Percentiles rank a stretch among this genome's conserved stretches.
Evolutionary conservation across 2,797 vertebrate genomes (phyloP).

Genomic region (Loriculus beryllinus): DNA sequence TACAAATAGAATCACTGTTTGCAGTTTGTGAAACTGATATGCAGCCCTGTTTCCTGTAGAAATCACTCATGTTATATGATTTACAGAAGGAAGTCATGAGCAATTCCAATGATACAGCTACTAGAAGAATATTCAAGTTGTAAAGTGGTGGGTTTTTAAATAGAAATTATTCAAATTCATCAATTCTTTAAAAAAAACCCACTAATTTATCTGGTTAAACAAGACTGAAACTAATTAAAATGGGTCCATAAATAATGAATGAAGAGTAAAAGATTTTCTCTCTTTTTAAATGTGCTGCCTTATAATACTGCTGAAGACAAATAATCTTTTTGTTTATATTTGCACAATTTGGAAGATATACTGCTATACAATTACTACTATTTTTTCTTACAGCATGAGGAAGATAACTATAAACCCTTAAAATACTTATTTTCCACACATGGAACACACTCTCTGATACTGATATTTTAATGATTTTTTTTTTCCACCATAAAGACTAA

Average conservation of each 20-base stretch:
- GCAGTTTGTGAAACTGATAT: not conserved
- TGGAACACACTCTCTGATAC: not conserved
- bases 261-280: not conserved
- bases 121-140: not conserved
- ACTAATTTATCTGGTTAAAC: not conserved
- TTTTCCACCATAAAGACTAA: not conserved
- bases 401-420: not conserved
- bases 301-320: not conserved
- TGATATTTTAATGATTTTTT: not conserved
- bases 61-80: not conserved
- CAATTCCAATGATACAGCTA: not conserved
- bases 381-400: not conserved
- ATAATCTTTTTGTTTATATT: not conserved
- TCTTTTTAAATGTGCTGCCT: not conserved
- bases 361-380: not conserved
- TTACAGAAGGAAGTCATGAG: not conserved
- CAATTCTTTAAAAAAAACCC: not conserved
- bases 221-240: not conserved
- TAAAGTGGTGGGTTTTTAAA: rapidly evolving
- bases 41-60: not conserved
- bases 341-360: not conserved
- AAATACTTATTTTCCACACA: not conserved
- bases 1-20: not conserved
- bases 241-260: not conserved
- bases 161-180: not conserved